Evolutionary conservation across 2,888 invertebrate species (phyloP), one percentile per base, ranked within the genome.

Genomic region (Ganaspis brasiliensis): DNA sequence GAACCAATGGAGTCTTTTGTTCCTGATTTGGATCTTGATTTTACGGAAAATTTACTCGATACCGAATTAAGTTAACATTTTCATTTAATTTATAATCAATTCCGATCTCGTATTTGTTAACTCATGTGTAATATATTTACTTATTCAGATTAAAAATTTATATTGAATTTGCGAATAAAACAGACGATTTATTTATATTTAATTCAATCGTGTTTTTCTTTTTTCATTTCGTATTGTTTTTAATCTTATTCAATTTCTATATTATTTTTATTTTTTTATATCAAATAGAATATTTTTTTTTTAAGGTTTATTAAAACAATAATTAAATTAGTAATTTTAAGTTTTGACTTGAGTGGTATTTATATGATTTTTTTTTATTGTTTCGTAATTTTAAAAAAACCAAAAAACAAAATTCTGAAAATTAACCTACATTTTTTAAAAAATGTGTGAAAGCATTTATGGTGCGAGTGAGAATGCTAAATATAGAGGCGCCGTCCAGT

Each of bases 41-140:
- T 67, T 40, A 14, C 67, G 14, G 67, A 67, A 12, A 67, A 67
- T 67, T 24, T 67, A 14, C 21, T 67, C 12, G 45, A 67, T 14
- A 67, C 40, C 5, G 67, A 67, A 67, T 67, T 67, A 45, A 67
- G 67, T 24, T 67, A 45, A 67, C 45, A 67, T 24, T 67, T 67
- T n/a, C 24, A 24, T 24, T n/a, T n/a, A n/a, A n/a, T n/a, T n/a
- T n/a, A n/a, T n/a, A n/a, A n/a, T n/a, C n/a, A n/a, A 14, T n/a
- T 40, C n/a, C 24, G 45, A 67, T 67, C 45, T 67, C 67, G 40
- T 14, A 24, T 24, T 67, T 45, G 24, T 67, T 24, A 45, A 67
- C 45, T 67, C 1, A n/a, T n/a, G n/a, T 67, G 67, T 67, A 67
- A 67, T 40, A 40, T 63, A 63, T 63, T 40, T 8, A 0, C 10